Evolutionary conservation across 2,888 invertebrate species (phyloP).

Genomic region (Cartodere bifasciata): DNA sequence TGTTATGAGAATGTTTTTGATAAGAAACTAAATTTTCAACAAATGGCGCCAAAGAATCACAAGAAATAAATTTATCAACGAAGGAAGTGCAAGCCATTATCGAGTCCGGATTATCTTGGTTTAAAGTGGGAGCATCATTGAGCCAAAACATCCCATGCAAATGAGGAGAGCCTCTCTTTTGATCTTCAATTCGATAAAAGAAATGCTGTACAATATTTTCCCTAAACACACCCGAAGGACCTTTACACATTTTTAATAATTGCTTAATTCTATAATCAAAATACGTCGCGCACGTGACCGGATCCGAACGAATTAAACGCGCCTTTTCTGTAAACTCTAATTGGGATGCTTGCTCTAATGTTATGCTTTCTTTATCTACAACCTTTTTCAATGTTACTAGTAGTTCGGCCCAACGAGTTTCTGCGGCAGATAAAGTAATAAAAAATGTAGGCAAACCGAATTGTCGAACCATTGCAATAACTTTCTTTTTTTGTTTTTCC

Average conservation of each 20-base stretch:
- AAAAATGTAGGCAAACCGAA: too few relatives aligned
- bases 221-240: constrained; percentile 15
- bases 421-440: too few relatives aligned
- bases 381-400: too few relatives aligned
- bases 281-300: too few relatives aligned
- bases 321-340: constrained; percentile 13
- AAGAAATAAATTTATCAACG: constrained; percentile 16
- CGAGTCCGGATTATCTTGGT: constrained; percentile 15
- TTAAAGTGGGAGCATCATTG: constrained; percentile 18
- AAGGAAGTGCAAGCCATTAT: constrained; percentile 10
- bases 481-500: too few relatives aligned
- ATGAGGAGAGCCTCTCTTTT: constrained; percentile 22
- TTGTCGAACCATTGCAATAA: too few relatives aligned
- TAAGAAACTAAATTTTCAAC: constrained; percentile 11
- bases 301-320: too few relatives aligned
- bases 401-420: too few relatives aligned
- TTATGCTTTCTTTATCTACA: constrained; percentile 10
- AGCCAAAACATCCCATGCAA: constrained; percentile 21
- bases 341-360: constrained; percentile 10
- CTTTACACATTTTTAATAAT: constrained; percentile 6
- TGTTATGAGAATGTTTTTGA: constrained; percentile 16
- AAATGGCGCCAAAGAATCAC: constrained; percentile 12
- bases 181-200: constrained; percentile 21
- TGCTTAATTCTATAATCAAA: constrained; percentile 4
- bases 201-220: constrained; percentile 13